Conservation (phyloP, 2,888 invertebrate genomes). For the Harmothoe impar region DNA sequence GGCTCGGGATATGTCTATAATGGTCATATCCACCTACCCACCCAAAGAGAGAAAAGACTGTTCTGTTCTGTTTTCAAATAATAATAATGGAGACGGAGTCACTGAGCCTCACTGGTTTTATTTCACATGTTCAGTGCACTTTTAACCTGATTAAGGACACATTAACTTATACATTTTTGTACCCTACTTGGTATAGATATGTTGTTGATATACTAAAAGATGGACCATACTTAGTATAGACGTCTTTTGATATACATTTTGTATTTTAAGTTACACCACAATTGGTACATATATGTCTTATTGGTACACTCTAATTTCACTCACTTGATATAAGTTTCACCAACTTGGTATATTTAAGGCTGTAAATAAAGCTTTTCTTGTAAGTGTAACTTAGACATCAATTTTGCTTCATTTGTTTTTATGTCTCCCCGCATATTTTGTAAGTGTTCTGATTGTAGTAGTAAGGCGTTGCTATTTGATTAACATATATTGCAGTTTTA, state of each 20-base stretch:
- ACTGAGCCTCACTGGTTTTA: not conserved
- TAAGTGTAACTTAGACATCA: not conserved
- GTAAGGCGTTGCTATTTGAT: not conserved
- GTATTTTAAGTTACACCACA: too few relatives aligned
- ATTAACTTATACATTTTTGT: not conserved
- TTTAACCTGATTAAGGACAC: conserved; percentile 10
- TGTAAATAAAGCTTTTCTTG: conserved; percentile 17
- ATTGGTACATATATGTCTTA: too few relatives aligned
- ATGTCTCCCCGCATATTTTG: not conserved
- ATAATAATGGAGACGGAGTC: not conserved
- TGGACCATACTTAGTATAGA: too few relatives aligned
- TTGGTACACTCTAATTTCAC: too few relatives aligned
- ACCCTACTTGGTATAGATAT: too few relatives aligned
- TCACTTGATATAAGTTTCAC: not conserved
- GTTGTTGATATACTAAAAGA: too few relatives aligned
- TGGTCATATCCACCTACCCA: too few relatives aligned
- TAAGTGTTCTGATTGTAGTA: not conserved
- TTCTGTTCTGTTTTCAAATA: too few relatives aligned
- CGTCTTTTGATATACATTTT: too few relatives aligned
- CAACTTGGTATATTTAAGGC: not conserved
- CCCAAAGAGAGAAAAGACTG: not conserved
- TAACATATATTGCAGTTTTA: not conserved
- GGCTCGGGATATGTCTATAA: too few relatives aligned
- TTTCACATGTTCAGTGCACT: not conserved
- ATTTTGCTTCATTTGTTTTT: not conserved